phyloP scores from a whole-genome alignment of 2,113 vertebrate genomes.

The Seriola rivoliana region DNA sequence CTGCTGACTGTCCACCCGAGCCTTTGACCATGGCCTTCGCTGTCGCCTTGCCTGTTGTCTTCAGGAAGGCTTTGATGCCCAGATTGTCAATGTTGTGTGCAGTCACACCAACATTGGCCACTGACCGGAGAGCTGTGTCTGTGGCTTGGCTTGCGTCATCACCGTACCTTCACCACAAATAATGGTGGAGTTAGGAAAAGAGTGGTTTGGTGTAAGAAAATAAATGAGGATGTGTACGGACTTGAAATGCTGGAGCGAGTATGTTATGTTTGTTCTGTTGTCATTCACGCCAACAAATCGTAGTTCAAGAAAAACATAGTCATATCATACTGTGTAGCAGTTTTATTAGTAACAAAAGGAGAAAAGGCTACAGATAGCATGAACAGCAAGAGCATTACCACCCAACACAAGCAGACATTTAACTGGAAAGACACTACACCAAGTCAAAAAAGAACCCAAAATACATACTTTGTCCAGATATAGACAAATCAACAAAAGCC shows the following conservation, averaged over 20 bases:
- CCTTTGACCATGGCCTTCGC: constrained; percentile 83
- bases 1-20: neutral
- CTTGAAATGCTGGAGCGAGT: neutral
- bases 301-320: constrained; percentile 11
- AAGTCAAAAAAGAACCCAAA: constrained; percentile 48
- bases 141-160: constrained; percentile 88
- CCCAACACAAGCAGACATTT: constrained; percentile 42
- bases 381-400: constrained; percentile 50
- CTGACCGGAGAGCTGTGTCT: constrained; percentile 88
- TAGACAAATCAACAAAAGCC: neutral
- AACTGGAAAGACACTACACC: constrained; percentile 20
- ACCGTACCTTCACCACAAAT: constrained; percentile 88
- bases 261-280: neutral
- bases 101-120: constrained; percentile 88
- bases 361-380: constrained; percentile 40
- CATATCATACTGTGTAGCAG: constrained; percentile 9
- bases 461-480: neutral
- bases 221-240: neutral
- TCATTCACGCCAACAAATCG: neutral
- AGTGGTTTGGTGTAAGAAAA: constrained; percentile 7
- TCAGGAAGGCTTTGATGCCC: constrained; percentile 89
- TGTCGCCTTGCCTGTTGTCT: constrained; percentile 86
- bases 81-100: constrained; percentile 92
- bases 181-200: constrained; percentile 30
- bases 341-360: constrained; percentile 67